Percentiles rank a stretch among this genome's conserved stretches.
phyloP scores from a whole-genome alignment of 1,140 invertebrate genomes.

The Trachymyrmex cornetzi region DNA sequence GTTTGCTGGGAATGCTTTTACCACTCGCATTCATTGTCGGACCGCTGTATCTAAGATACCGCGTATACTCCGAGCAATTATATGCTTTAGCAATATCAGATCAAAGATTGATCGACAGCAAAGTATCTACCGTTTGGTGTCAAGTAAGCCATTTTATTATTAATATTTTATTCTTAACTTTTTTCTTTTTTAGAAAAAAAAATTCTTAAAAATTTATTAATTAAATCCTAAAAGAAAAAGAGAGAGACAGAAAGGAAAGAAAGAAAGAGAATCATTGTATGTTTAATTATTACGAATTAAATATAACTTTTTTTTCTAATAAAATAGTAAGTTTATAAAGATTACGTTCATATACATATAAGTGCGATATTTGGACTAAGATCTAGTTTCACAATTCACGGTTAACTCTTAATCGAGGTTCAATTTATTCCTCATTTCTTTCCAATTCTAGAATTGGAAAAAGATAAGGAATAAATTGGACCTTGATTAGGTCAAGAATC shows the following conservation, averaged over 20 bases:
- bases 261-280: neutral
- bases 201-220: neutral
- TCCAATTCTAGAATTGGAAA: too few relatives aligned
- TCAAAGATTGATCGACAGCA: conserved; percentile 91
- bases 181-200: too few relatives aligned
- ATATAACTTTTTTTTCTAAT: neutral
- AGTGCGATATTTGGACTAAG: neutral
- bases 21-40: conserved; percentile 89
- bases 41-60: conserved; percentile 90
- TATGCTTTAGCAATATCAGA: conserved; percentile 92
- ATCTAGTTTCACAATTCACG: too few relatives aligned
- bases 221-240: neutral
- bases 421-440: too few relatives aligned
- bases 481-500: too few relatives aligned
- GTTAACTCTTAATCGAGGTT: too few relatives aligned
- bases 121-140: conserved; percentile 93
- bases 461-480: too few relatives aligned
- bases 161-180: neutral
- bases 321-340: neutral
- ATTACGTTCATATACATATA: neutral
- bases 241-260: too few relatives aligned
- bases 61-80: conserved; percentile 90
- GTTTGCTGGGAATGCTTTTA: conserved; percentile 89
- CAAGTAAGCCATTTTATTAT: conserved; percentile 87
- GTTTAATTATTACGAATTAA: neutral